Percentiles rank a stretch among this genome's conserved stretches.
These are phyloP conservation scores for Lepidurus couesii DNA, from an alignment of 1,140 invertebrate genomes.

Conservation along the genomic window DNA sequence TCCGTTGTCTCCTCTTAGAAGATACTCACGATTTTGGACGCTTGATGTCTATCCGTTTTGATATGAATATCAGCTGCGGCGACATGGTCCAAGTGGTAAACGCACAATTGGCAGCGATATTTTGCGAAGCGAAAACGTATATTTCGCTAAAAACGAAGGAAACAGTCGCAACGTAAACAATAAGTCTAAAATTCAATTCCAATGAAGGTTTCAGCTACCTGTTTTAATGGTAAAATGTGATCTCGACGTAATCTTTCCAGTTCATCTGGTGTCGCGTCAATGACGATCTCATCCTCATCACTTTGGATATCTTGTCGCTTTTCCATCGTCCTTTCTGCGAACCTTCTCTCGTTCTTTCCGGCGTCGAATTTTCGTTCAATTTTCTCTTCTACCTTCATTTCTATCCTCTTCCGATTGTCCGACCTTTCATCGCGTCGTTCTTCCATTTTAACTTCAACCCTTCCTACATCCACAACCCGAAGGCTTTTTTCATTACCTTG, in stretches of 20 bases:
- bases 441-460: not conserved
- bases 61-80: not conserved
- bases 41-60: not conserved
- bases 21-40: not conserved
- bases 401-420: not conserved
- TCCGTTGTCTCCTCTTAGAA: not conserved
- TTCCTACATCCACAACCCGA: not conserved
- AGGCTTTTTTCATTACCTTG: not conserved
- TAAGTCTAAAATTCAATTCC: not conserved
- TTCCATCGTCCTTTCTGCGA: not conserved
- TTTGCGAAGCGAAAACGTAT: not conserved
- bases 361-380: not conserved
- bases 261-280: not conserved
- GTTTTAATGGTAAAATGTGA: not conserved
- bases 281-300: not conserved
- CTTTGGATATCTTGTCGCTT: not conserved
- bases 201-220: not conserved
- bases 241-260: not conserved
- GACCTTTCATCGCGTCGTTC: not conserved
- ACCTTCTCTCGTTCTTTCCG: not conserved
- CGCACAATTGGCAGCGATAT: not conserved
- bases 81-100: not conserved
- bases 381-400: not conserved
- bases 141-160: not conserved
- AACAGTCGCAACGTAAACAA: not conserved